A percentile compares a stretch with the other conserved stretches of the same genome.
Conservation (phyloP, 2,797 vertebrate genomes). For the Pipistrellus kuhlii region DNA sequence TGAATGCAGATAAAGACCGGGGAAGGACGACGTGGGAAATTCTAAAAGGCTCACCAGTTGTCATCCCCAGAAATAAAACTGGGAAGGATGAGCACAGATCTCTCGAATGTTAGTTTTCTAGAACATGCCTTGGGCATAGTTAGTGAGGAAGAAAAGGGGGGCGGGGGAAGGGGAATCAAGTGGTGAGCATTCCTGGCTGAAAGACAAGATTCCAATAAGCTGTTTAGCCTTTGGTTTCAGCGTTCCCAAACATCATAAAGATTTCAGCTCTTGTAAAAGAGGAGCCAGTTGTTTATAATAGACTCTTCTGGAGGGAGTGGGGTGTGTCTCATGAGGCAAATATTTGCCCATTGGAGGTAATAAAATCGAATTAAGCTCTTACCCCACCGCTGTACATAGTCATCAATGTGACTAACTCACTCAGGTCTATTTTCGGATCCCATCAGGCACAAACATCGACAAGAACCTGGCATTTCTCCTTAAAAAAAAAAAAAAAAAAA, state of each 20-base stretch:
- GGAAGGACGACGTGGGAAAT: neutral
- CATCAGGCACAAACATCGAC: slow-evolving; percentile 75
- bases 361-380: slow-evolving; percentile 77
- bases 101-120: slow-evolving; percentile 73
- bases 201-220: slow-evolving; percentile 77
- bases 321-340: slow-evolving; percentile 77
- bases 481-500: neutral
- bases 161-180: neutral
- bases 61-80: slow-evolving; percentile 36
- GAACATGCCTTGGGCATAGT: slow-evolving; percentile 64
- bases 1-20: neutral
- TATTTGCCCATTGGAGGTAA: slow-evolving; percentile 81
- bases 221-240: slow-evolving; percentile 76
- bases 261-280: slow-evolving; percentile 75
- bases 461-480: slow-evolving; percentile 78
- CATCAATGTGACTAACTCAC: slow-evolving; percentile 76
- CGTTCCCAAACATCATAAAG: slow-evolving; percentile 81
- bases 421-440: slow-evolving; percentile 78
- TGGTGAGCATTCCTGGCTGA: slow-evolving; percentile 64
- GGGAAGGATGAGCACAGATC: slow-evolving; percentile 44
- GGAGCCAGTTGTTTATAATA: slow-evolving; percentile 77
- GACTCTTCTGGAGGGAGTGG: slow-evolving; percentile 69
- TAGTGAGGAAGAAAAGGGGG: slow-evolving; percentile 23
- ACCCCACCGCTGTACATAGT: slow-evolving; percentile 65
- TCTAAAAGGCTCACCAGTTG: slow-evolving; percentile 9